Base-by-base conservation (phyloP, 2,797 vertebrate species). In the Poeciliopsis infans region DNA sequence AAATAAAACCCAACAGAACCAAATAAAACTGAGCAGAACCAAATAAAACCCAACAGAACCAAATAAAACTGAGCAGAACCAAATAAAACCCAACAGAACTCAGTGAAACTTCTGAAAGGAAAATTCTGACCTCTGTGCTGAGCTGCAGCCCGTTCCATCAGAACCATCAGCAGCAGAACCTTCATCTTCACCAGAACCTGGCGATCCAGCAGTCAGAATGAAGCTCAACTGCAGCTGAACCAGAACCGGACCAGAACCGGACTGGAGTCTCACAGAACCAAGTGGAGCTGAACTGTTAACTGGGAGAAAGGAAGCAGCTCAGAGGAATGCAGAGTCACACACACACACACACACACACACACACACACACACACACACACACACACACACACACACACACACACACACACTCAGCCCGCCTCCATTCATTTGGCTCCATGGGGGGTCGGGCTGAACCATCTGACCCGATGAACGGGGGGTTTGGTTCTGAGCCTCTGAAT, bases 41-140 rank as follows among this genome's bases (percentile, higher is more conserved):
- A 33, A 33, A 33, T 33, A 33, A 33, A 33, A 33, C 33, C 33
- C 33, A 36, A 0, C 36, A 5, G 36, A 36, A 36, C 36, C 36
- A 5, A 36, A 36, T 36, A 5, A 39, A 39, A 39, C 69, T 0
- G 61, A 64, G 28, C 2, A 33, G 2, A 33, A 33, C 33, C 33
- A 33, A 33, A 33, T 33, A 33, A 33, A 72, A 47, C 7, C 45
- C 20, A 15, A 0, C 1, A 28, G 15, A 71, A 71, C 41, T 15
- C 12, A 46, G 2, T 33, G 39, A 28, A 68, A 72, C 13, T 10
- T 25, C 41, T 33, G 11, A 45, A 69, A 71, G 49, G 0, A 43
- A 77, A 39, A 8, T 0, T 76, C 90, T 91, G 53, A 94, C 93
- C 93, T 91, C 88, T 90, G 33, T 91, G 86, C 64, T 92, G 91